Evolutionary conservation across 2,113 vertebrate genomes (phyloP).

Genomic region (Brachyhypopomus gauderio): DNA sequence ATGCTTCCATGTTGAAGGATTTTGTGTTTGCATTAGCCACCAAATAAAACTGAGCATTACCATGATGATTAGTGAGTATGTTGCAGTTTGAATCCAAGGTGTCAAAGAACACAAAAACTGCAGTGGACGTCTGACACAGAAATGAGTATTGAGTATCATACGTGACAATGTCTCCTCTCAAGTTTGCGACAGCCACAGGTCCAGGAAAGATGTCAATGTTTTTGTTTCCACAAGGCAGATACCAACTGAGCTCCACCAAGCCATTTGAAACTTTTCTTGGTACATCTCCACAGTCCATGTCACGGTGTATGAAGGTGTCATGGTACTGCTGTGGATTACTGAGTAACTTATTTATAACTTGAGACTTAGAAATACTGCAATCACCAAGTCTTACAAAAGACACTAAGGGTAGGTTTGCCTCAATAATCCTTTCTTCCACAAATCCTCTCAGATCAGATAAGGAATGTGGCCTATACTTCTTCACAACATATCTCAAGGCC

Average conservation of each 20-base stretch:
- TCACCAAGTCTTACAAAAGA: conserved; percentile 79
- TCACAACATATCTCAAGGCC: conserved; percentile 73
- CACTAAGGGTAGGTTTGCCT: conserved; percentile 62
- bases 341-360: conserved; percentile 74
- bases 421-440: conserved; percentile 63
- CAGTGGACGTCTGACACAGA: conserved; percentile 72
- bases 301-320: conserved; percentile 70
- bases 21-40: conserved; percentile 56
- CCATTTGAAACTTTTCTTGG: conserved; percentile 74
- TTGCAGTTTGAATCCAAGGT: conserved; percentile 52
- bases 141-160: conserved; percentile 73
- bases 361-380: conserved; percentile 78
- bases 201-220: conserved; percentile 67
- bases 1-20: not conserved
- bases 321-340: conserved; percentile 68
- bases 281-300: conserved; percentile 63
- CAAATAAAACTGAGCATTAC: conserved; percentile 60
- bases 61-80: conserved; percentile 61
- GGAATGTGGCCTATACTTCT: conserved; percentile 61
- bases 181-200: conserved; percentile 72
- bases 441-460: conserved; percentile 57
- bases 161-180: conserved; percentile 68
- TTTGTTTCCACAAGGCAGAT: conserved; percentile 70
- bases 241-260: conserved; percentile 77
- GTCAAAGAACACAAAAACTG: conserved; percentile 77